Percentiles rank a stretch among this genome's conserved stretches.
These are phyloP conservation scores for Eulithis prunata DNA, from an alignment of 2,888 invertebrate species.

Conservation along the genomic window DNA sequence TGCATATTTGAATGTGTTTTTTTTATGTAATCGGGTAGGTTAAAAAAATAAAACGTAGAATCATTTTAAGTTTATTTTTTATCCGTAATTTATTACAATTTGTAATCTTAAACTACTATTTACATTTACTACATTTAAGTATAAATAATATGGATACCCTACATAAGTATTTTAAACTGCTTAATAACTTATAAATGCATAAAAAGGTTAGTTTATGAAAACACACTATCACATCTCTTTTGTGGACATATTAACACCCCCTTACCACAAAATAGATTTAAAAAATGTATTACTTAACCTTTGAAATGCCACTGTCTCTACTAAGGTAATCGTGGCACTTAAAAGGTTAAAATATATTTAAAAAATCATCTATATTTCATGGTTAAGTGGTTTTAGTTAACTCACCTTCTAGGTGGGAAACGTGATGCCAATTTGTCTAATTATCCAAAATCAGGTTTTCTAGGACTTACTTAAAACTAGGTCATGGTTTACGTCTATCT, in stretches of 20 bases:
- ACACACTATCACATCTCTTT: constrained; percentile 76
- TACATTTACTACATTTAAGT: constrained; percentile 69
- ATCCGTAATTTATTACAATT: constrained; percentile 71
- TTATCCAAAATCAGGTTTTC: constrained; percentile 6
- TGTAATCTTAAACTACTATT: constrained; percentile 78
- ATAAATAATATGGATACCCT: constrained; percentile 69
- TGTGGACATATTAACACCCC: constrained; percentile 63
- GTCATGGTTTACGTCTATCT: constrained; percentile 40
- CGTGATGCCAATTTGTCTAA: constrained; percentile 20
- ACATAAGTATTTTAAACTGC: constrained; percentile 61
- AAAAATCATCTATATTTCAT: not conserved
- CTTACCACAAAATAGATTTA: constrained; percentile 7
- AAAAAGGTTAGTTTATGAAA: constrained; percentile 62
- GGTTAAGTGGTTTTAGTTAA: constrained; percentile 20
- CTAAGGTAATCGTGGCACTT: not conserved
- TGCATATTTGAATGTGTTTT: too few relatives aligned
- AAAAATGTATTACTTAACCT: not conserved
- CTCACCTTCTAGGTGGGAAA: constrained; percentile 32
- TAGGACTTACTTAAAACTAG: constrained; percentile 25
- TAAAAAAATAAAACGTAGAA: constrained; percentile 40
- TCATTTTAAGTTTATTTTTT: constrained; percentile 62
- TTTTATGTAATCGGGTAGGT: too few relatives aligned
- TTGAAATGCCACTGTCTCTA: not conserved
- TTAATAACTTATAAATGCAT: constrained; percentile 71
- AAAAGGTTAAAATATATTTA: not conserved